These are phyloP conservation scores for Cavia aperea DNA, from an alignment of 2,113 vertebrate genomes.

Conservation along the genomic window DNA sequence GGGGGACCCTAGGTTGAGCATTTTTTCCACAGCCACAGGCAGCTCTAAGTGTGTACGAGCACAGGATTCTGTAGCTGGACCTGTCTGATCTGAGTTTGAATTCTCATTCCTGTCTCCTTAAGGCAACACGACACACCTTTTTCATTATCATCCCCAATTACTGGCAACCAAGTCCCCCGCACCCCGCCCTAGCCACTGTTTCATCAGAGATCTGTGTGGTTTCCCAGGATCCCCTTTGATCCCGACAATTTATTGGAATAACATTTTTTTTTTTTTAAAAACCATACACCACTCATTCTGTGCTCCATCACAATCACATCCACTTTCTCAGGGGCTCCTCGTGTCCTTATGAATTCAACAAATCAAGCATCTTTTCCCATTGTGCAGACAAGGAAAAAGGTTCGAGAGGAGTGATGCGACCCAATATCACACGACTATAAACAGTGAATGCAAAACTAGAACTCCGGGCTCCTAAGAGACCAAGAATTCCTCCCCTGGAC, in stretches of 20 bases:
- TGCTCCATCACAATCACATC: background rate
- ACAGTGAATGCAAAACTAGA: background rate
- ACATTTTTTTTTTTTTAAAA: background rate
- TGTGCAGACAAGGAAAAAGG: background rate
- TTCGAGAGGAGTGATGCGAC: background rate
- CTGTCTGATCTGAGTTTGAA: background rate
- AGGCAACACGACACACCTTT: background rate
- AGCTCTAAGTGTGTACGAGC: too few species aligned
- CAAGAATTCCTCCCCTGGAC: background rate
- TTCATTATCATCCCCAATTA: background rate
- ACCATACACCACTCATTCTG: background rate
- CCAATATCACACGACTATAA: background rate
- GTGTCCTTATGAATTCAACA: too few species aligned
- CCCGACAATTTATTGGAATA: conserved; percentile 40
- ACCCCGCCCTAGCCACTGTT: background rate
- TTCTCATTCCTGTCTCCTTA: background rate
- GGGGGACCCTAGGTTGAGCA: background rate
- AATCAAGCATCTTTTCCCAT: background rate
- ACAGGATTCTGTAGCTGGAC: background rate
- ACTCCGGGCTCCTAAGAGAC: background rate
- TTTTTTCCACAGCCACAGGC: background rate
- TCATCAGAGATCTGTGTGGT: background rate
- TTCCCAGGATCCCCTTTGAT: background rate
- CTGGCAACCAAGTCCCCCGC: background rate
- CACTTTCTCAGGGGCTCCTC: background rate